These are phyloP conservation scores for Alviniconcha marisindica DNA, from an alignment of 1,140 invertebrate genomes.

Conservation along the genomic window DNA sequence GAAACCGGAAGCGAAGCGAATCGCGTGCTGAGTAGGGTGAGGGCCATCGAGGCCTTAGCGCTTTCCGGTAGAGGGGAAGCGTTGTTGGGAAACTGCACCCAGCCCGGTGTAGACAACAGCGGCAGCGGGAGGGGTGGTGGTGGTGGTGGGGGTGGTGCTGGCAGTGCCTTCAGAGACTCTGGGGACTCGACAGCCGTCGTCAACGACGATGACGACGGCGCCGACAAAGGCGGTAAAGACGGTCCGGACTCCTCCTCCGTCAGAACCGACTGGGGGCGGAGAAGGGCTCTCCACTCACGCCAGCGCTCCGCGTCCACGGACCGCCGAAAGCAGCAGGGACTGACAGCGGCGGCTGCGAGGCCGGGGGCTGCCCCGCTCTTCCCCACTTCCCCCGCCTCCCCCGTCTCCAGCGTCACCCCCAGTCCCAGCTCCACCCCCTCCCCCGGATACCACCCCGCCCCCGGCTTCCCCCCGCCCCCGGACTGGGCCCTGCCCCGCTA, in stretches of 20 bases:
- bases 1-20: no score
- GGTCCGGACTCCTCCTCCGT: neutral
- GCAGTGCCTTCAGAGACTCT: neutral
- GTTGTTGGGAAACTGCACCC: no score
- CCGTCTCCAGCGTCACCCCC: neutral
- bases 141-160: neutral
- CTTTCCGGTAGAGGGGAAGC: neutral
- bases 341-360: neutral
- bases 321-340: neutral
- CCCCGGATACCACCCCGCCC: neutral
- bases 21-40: conserved; percentile 14
- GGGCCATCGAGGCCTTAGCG: conserved; percentile 1
- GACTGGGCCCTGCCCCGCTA: neutral
- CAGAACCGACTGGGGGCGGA: neutral
- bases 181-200: neutral
- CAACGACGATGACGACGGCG: neutral
- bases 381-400: neutral
- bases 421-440: conserved; percentile 14
- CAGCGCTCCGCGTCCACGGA: neutral
- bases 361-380: neutral
- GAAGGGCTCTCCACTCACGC: neutral
- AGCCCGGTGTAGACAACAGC: no score
- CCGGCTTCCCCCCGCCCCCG: neutral
- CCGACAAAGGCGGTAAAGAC: no score
- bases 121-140: neutral